phyloP scores from a whole-genome alignment of 2,797 vertebrate species.

The Melanotaenia parkinsoni region DNA sequence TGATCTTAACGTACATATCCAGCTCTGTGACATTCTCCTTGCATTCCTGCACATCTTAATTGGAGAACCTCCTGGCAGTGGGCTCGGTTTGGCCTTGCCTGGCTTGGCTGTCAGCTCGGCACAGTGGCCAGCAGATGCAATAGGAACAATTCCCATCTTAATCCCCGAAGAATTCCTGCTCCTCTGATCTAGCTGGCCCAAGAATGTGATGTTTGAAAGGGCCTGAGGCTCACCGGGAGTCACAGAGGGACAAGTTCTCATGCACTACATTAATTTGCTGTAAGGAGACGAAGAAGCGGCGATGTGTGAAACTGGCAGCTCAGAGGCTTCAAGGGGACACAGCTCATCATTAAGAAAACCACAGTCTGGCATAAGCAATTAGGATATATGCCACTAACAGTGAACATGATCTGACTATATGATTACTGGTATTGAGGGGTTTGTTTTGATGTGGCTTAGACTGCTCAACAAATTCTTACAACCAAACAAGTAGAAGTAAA shows the following conservation, averaged over 20 bases:
- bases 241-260: constrained; percentile 69
- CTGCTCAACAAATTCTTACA: background rate
- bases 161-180: constrained; percentile 82
- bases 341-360: constrained; percentile 53
- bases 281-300: constrained; percentile 55
- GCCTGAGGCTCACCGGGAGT: constrained; percentile 68
- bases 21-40: constrained; percentile 54
- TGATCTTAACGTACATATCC: constrained; percentile 45
- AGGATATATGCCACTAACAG: constrained; percentile 31
- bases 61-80: constrained; percentile 65
- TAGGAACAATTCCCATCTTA: constrained; percentile 80
- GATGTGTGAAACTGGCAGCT: constrained; percentile 65
- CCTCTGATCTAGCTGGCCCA: constrained; percentile 75
- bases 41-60: constrained; percentile 78
- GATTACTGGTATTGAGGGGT: constrained; percentile 28
- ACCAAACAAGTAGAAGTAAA: background rate
- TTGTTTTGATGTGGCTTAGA: constrained; percentile 35
- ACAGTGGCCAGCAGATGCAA: constrained; percentile 68
- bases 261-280: constrained; percentile 67
- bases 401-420: constrained; percentile 40
- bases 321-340: constrained; percentile 32
- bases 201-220: constrained; percentile 76
- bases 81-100: constrained; percentile 52
- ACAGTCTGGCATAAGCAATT: constrained; percentile 40
- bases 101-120: constrained; percentile 68